Evolutionary conservation across 2,888 invertebrate genomes (phyloP).

Genomic region (Oligia latruncula): DNA sequence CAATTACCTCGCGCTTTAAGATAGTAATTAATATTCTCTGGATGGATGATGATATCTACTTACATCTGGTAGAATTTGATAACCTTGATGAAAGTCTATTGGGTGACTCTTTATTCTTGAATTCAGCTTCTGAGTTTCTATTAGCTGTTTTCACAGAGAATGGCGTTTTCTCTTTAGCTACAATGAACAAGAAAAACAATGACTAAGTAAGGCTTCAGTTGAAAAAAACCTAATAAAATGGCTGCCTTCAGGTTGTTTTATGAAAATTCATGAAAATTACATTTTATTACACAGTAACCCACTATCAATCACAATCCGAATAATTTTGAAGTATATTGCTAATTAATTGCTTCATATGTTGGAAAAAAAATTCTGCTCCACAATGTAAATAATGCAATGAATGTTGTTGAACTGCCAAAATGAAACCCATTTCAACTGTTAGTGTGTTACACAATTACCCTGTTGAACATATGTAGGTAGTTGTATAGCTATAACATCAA

Average conservation of each 20-base stretch:
- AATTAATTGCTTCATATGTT: not conserved
- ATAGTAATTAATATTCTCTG: not conserved
- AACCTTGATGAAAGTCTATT: constrained; percentile 73
- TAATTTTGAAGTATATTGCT: not conserved
- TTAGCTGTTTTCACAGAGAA: constrained; percentile 63
- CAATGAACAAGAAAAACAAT: constrained; percentile 18
- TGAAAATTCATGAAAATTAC: not conserved
- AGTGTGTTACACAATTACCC: not conserved
- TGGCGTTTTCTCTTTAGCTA: constrained; percentile 71
- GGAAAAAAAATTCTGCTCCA: not conserved
- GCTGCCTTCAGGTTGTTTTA: not conserved
- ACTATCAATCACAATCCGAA: not conserved
- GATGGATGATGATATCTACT: constrained; percentile 52
- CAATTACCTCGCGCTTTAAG: not conserved
- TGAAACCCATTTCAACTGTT: not conserved
- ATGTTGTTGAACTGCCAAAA: not conserved
- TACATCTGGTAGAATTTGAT: constrained; percentile 74
- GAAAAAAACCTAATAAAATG: not conserved
- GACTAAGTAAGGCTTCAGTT: not conserved
- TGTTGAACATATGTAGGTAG: not conserved
- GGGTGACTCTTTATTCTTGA: constrained; percentile 68
- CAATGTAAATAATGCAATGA: not conserved
- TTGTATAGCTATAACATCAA: not conserved
- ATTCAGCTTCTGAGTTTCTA: constrained; percentile 69
- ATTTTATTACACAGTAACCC: not conserved